Evolutionary conservation across 2,797 vertebrate genomes (phyloP).

Genomic region (Gymnothorax javanicus): DNA sequence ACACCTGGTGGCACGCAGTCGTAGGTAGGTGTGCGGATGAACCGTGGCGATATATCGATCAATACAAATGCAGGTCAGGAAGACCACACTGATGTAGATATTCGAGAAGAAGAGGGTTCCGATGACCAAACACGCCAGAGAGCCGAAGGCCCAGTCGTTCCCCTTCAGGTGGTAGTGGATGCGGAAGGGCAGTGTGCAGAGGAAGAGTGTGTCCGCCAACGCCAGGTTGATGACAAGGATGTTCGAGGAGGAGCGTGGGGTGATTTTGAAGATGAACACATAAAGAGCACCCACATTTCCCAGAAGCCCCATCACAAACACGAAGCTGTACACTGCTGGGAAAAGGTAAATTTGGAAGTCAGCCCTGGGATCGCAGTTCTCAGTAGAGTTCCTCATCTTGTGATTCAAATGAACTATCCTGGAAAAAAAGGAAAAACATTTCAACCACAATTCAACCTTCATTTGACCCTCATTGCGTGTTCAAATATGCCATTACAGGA

Average conservation of each 20-base stretch:
- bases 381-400: slow-evolving; percentile 48
- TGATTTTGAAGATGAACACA: slow-evolving; percentile 60
- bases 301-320: slow-evolving; percentile 72
- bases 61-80: slow-evolving; percentile 79
- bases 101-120: slow-evolving; percentile 73
- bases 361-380: slow-evolving; percentile 41
- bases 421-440: background rate
- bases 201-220: slow-evolving; percentile 68
- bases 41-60: slow-evolving; percentile 79
- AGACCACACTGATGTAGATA: slow-evolving; percentile 77
- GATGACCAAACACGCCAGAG: slow-evolving; percentile 62
- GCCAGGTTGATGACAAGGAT: slow-evolving; percentile 79
- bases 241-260: slow-evolving; percentile 61
- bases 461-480: too few relatives aligned
- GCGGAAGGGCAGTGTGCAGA: slow-evolving; percentile 75
- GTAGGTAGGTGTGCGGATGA: slow-evolving; percentile 73
- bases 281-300: slow-evolving; percentile 72
- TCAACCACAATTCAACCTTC: background rate
- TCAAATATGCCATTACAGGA: too few relatives aligned
- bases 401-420: background rate
- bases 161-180: slow-evolving; percentile 78
- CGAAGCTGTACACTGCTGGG: slow-evolving; percentile 65
- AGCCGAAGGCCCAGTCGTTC: slow-evolving; percentile 78
- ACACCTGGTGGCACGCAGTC: slow-evolving; percentile 45
- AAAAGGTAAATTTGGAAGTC: slow-evolving; percentile 76